Conservation (phyloP, 2,797 vertebrate species). For the Halcyon badia region DNA sequence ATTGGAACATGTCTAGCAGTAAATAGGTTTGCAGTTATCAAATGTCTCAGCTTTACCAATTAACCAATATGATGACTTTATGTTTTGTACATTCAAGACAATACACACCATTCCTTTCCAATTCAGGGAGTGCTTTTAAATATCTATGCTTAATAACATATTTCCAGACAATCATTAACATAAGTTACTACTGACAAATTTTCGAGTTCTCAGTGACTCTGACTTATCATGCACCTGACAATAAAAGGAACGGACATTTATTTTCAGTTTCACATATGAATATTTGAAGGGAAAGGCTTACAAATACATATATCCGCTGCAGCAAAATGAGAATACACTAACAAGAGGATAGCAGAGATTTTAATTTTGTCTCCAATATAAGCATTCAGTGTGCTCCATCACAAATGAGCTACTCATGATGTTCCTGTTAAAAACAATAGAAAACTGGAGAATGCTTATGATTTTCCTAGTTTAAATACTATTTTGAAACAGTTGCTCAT, state of each 20-base stretch:
- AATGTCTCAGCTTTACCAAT: neutral
- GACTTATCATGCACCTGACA: neutral
- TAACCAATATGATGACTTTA: neutral
- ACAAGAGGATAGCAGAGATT: too few relatives aligned
- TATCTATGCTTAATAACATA: neutral
- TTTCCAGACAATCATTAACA: neutral
- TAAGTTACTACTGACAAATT: neutral
- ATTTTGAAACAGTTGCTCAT: too few relatives aligned
- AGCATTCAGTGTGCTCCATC: too few relatives aligned
- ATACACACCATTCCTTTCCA: neutral
- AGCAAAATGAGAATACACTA: too few relatives aligned
- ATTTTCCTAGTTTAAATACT: too few relatives aligned
- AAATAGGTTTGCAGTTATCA: neutral
- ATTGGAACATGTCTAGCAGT: neutral
- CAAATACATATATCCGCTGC: too few relatives aligned
- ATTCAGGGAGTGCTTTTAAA: neutral
- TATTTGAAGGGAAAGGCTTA: neutral
- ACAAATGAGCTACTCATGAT: too few relatives aligned
- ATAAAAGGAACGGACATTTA: neutral
- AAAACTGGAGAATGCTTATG: too few relatives aligned
- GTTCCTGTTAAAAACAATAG: too few relatives aligned
- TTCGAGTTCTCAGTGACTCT: neutral
- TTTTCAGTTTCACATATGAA: neutral
- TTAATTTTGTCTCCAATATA: too few relatives aligned
- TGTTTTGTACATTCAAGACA: neutral